Conservation (phyloP, 2,888 invertebrate species). For the Norana najaformis region DNA sequence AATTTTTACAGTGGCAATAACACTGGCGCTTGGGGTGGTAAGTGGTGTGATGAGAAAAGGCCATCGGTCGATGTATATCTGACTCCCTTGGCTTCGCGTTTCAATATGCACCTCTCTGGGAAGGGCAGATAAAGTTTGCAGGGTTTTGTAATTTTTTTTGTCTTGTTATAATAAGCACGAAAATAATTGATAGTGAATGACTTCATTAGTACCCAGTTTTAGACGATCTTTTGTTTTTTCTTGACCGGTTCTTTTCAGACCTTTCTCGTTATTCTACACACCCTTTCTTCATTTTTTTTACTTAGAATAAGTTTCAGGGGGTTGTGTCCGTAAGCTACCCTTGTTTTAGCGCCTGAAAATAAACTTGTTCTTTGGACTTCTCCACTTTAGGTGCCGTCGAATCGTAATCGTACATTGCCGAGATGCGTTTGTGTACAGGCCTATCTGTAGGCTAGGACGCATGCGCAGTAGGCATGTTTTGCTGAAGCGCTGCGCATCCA, state of each 20-base stretch:
- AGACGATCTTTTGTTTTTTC: not conserved
- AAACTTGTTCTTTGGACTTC: not conserved
- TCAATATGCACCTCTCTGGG: not conserved
- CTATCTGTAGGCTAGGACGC: too few relatives aligned
- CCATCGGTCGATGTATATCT: too few relatives aligned
- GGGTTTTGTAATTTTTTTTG: not conserved
- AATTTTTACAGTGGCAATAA: too few relatives aligned
- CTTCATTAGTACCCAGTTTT: not conserved
- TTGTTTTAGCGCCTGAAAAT: not conserved
- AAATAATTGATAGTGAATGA: not conserved
- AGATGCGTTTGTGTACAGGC: too few relatives aligned
- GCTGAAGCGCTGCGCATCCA: not conserved
- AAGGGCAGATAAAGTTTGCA: not conserved
- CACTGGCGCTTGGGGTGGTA: too few relatives aligned
- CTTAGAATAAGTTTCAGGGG: too few relatives aligned
- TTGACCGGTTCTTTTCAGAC: too few relatives aligned
- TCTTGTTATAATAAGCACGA: not conserved
- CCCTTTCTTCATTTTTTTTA: not conserved
- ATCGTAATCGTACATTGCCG: not conserved
- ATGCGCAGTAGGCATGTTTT: too few relatives aligned
- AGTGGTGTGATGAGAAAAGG: too few relatives aligned
- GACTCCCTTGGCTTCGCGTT: not conserved
- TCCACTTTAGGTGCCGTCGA: not conserved
- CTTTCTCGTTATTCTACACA: not conserved
- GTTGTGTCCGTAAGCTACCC: not conserved